Evolutionary conservation across 2,113 vertebrate genomes (phyloP).

Genomic region (Sinosuthora webbiana): DNA sequence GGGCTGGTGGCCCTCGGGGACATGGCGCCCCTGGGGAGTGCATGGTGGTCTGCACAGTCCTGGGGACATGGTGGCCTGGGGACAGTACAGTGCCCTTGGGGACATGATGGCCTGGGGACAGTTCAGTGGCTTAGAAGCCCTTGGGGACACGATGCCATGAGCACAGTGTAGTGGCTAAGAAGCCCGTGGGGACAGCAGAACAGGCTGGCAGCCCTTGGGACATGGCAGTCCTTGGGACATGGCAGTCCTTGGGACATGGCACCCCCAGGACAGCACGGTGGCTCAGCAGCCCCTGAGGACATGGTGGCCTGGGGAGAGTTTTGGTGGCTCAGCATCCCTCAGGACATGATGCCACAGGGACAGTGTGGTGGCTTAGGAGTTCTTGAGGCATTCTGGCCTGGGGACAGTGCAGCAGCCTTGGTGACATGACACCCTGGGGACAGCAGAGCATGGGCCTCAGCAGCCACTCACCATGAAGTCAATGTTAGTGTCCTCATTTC

Average conservation of each 20-base stretch:
- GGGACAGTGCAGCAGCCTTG: background rate
- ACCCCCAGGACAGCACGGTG: background rate
- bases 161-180: no score
- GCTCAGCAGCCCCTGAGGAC: background rate
- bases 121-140: background rate
- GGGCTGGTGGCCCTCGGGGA: rapidly evolving
- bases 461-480: conserved; percentile 90
- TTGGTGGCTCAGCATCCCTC: no score
- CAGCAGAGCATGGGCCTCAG: background rate
- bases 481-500: conserved; percentile 87
- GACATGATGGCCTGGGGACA: background rate
- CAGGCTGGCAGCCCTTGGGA: background rate
- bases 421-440: background rate
- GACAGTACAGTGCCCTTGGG: background rate
- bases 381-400: background rate
- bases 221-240: no score
- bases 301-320: no score
- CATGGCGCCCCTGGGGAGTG: background rate
- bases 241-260: background rate
- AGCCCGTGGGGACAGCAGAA: background rate
- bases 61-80: background rate
- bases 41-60: background rate
- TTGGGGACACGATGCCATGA: background rate
- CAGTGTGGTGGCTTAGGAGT: background rate
- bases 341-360: background rate